Conservation (phyloP, 2,888 invertebrate genomes). For the Troides oblongomaculatus region DNA sequence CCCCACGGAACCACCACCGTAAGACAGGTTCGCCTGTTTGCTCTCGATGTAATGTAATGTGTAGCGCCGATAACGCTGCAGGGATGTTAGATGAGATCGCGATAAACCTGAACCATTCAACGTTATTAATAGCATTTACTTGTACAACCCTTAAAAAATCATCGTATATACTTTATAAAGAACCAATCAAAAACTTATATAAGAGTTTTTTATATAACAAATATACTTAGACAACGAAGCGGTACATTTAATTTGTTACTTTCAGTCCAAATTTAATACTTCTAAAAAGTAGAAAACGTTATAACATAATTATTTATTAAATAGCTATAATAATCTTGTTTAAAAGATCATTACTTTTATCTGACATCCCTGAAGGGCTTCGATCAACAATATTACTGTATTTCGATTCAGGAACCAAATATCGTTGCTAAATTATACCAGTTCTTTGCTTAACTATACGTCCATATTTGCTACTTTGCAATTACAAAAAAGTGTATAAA, state of each 20-base stretch:
- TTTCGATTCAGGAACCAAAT: not conserved
- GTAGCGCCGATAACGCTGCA: conserved; percentile 45
- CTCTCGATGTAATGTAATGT: conserved; percentile 39
- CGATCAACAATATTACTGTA: not conserved
- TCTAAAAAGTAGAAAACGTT: too few species aligned
- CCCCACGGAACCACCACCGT: conserved; percentile 67
- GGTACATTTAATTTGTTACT: too few species aligned
- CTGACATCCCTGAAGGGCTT: conserved; percentile 23
- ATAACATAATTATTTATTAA: not conserved
- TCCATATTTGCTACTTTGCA: too few species aligned
- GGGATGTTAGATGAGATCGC: conserved; percentile 25
- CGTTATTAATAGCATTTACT: too few species aligned
- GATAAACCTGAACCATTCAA: not conserved
- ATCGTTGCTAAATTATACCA: not conserved
- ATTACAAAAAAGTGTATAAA: too few species aligned
- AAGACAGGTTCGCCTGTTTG: conserved; percentile 66
- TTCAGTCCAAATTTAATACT: too few species aligned
- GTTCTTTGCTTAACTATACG: not conserved
- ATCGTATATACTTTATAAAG: too few species aligned
- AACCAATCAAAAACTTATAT: too few species aligned
- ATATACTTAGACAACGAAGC: too few species aligned
- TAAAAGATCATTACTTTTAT: conserved; percentile 2
- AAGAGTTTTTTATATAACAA: too few species aligned
- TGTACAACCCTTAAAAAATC: too few species aligned
- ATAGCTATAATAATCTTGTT: not conserved